These are phyloP conservation scores for Temnothorax rugatulus DNA, from an alignment of 2,888 invertebrate genomes.

Conservation along the genomic window DNA sequence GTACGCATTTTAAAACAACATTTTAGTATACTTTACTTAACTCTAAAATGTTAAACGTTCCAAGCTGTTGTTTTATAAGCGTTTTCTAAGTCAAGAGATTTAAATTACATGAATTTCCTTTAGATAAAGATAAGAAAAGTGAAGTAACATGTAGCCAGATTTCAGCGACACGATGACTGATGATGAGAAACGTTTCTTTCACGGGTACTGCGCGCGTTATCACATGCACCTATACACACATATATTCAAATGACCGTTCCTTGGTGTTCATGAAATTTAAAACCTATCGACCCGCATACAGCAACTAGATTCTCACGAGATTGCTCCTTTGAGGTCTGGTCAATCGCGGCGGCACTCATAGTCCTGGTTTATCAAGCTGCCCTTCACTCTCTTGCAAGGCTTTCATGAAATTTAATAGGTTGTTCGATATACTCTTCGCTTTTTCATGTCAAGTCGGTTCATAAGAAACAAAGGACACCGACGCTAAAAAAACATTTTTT, in stretches of 20 bases:
- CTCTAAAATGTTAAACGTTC: background rate
- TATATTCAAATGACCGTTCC: constrained; percentile 66
- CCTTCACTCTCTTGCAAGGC: constrained; percentile 38
- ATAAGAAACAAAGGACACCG: constrained; percentile 36
- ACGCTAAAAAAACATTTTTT: constrained; percentile 18
- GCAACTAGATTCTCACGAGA: constrained; percentile 61
- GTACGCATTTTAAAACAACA: background rate
- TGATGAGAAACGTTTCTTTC: constrained; percentile 59
- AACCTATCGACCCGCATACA: constrained; percentile 54
- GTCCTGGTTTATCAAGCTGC: constrained; percentile 64
- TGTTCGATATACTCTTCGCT: constrained; percentile 40
- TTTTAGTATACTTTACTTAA: background rate
- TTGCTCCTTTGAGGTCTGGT: constrained; percentile 73
- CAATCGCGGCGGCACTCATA: constrained; percentile 62
- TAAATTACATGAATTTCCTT: constrained; percentile 5
- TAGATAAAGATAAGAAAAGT: background rate
- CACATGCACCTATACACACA: constrained; percentile 28
- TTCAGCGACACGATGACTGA: constrained; percentile 34
- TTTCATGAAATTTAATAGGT: constrained; percentile 72
- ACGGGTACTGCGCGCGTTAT: constrained; percentile 13
- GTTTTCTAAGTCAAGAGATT: background rate
- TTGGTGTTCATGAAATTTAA: constrained; percentile 69
- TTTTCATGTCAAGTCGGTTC: constrained; percentile 48
- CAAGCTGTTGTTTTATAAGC: background rate
- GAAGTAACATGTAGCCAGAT: constrained; percentile 16